Base-by-base conservation (phyloP, 1,140 invertebrate genomes). In the Trichoplusia ni region DNA sequence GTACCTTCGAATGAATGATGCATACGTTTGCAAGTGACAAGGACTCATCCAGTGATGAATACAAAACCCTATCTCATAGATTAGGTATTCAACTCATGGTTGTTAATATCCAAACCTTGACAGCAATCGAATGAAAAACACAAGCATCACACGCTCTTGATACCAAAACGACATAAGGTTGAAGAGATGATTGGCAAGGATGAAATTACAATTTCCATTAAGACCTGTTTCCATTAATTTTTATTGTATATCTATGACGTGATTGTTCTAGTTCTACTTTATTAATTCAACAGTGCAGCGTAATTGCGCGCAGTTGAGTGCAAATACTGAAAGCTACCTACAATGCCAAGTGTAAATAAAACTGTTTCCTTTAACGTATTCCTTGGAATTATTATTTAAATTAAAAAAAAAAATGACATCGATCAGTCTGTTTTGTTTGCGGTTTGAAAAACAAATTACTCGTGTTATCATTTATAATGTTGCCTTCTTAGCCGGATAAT, bases 171-270 rank as follows among this genome's bases (percentile, higher is more conserved):
- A 62, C 62, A 67, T 62, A 63, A 63, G 42, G 47, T 59, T 40
- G 56, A 38, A 58, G 27, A 33, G 23, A 37, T 46, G 37, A 42
- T 25, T 67, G 29, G 65, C 81, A 82, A 84, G 83, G 83, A 77
- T 75, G 53, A 70, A 67, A 69, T 82, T 79, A 77, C 56, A 71
- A 81, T 82, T 71, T 75, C 77, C 56, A 74, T 71, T 71, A 60
- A 64, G 77, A 77, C 77, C 78, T 61, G 29, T 53, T 81, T 84
- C 73, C 81, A 82, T 82, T n/a, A n/a, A n/a, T n/a, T n/a, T 74
- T 71, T 66, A 67, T 69, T 71, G 49, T 44, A 72, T 73, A 54
- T 62, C 33, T 64, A 67, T 63, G 53, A 63, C 49, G 23, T 23
- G 51, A 49, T 67, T 38, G 54, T 68, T 64, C 71, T 66, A 71